phyloP scores from a whole-genome alignment of 2,888 invertebrate species.

The Xestia rhomboidea region DNA sequence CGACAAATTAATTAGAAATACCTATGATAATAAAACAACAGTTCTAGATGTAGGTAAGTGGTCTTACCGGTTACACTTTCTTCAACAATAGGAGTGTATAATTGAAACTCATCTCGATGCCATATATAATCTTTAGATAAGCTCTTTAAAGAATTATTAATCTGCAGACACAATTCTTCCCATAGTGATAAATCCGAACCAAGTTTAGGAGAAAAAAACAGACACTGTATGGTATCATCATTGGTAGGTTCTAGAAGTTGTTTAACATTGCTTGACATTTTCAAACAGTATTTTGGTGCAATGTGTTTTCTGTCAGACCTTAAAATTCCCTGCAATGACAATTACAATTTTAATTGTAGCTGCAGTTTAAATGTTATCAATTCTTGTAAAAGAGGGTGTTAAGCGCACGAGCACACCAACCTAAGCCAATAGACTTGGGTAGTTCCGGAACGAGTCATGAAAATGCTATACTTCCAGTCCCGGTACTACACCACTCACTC shows the following conservation, averaged over 20 bases:
- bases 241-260: slow-evolving; percentile 51
- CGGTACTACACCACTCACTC: too few species aligned
- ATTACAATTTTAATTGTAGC: background rate
- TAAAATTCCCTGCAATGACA: background rate
- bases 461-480: too few species aligned
- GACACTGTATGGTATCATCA: slow-evolving; percentile 95
- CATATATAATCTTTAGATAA: slow-evolving; percentile 85
- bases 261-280: slow-evolving; percentile 44
- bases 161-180: slow-evolving; percentile 73
- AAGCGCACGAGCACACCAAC: background rate
- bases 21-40: background rate
- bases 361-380: background rate
- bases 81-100: slow-evolving; percentile 74
- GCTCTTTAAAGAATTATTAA: slow-evolving; percentile 85
- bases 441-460: too few species aligned
- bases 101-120: slow-evolving; percentile 84
- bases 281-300: background rate
- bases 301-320: background rate
- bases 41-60: background rate
- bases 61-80: slow-evolving; percentile 69
- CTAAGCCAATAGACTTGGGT: too few species aligned
- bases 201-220: slow-evolving; percentile 91
- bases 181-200: slow-evolving; percentile 79
- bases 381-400: background rate
- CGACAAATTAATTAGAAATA: background rate